phyloP scores from a whole-genome alignment of 64 coral and sea anemone species.

The Exaiptasia diaphana region DNA sequence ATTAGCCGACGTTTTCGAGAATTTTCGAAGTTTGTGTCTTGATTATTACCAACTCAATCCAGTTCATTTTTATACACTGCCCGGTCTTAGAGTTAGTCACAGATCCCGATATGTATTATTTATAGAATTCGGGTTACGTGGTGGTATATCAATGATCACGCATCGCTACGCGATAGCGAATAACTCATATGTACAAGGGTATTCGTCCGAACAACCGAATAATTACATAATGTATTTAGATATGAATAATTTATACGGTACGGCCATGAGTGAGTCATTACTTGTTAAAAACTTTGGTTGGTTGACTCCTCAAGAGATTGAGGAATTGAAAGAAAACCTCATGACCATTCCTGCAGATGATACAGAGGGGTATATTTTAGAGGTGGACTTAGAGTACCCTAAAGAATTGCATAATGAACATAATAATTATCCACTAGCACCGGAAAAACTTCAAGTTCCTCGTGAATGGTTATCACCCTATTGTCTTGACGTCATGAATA shows the following conservation, averaged over 20 bases:
- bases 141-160: not conserved
- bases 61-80: not conserved
- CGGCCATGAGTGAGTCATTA: not conserved
- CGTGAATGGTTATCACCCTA: not conserved
- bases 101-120: not conserved
- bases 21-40: not conserved
- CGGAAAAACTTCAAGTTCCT: not conserved
- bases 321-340: not conserved
- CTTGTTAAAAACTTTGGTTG: not conserved
- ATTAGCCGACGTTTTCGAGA: not conserved
- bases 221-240: not conserved
- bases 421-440: not conserved
- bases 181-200: not conserved
- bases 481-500: too few species aligned
- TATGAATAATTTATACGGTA: not conserved
- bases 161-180: not conserved
- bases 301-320: not conserved
- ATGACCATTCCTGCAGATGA: not conserved
- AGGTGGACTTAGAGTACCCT: not conserved
- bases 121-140: not conserved
- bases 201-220: not conserved
- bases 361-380: not conserved
- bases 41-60: not conserved
- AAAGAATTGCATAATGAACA: not conserved
- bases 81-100: not conserved